Evolutionary conservation across 2,888 invertebrate species (phyloP), one percentile per base, ranked within the genome.

Genomic region (Agrochola macilenta): DNA sequence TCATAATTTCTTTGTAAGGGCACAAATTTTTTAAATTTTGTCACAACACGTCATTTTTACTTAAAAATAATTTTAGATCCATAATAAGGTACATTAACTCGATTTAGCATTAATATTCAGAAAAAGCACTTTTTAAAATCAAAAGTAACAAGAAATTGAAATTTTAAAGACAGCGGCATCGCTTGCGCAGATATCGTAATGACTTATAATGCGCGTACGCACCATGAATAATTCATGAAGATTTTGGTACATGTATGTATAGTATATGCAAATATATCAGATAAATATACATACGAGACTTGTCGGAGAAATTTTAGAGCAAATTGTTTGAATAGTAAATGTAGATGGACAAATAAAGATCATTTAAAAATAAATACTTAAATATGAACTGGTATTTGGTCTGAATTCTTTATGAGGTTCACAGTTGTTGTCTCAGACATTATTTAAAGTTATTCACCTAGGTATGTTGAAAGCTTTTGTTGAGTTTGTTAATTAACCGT

Each of bases 221-320:
- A 76, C 65, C 78, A 88, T 91, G 92, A 91, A 92, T 92, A 87
- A 92, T 91, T 90, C 89, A 92, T 91, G 73, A 84, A 81, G 73
- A 85, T 87, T 91, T 91, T 85, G 86, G 89, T 83, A 82, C 87
- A 85, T 76, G 79, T 78, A 78, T 81, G 79, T 84, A 60, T 79
- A 84, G 78, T 39, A 57, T 83, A 87, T 82, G 85, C 81, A 85
- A 82, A 86, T 88, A 82, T 81, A 84, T 77, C 75, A 70, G 72
- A 83, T 82, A 87, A 81, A 78, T 87, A 81, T 73, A 78, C 76
- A 30, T 49, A 17, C 49, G 49, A 69, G 66, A 69, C 66, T 65
- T 69, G 71, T 69, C 17, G 73, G 86, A 84, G 88, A 88, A 87
- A 88, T 86, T 86, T 81, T 78, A 74, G 77, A 75, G 65, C 80